A percentile compares a stretch with the other conserved stretches of the same genome.
Evolutionary conservation across 2,113 vertebrate genomes (phyloP).

Genomic region (Formicarius rufipectus): DNA sequence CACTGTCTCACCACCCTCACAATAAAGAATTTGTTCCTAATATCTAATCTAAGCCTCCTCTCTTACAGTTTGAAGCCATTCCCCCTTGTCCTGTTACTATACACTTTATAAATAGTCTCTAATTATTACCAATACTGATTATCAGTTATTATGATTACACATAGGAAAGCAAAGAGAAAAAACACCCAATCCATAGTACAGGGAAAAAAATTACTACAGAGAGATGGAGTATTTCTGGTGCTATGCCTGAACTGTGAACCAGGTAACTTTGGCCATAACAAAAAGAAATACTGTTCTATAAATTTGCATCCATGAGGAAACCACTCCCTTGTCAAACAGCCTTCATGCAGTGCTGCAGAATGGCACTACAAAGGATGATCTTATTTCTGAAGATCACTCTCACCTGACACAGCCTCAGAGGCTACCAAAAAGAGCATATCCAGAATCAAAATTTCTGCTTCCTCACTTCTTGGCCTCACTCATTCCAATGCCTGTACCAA

Average conservation of each 20-base stretch:
- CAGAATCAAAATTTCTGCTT: not conserved
- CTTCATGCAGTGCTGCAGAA: not conserved
- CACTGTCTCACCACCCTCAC: not conserved
- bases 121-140: not conserved
- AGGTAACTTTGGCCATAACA: not conserved
- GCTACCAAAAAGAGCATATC: not conserved
- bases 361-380: not conserved
- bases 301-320: not conserved
- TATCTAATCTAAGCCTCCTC: not conserved
- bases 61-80: not conserved
- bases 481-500: not conserved
- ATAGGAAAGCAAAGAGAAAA: not conserved
- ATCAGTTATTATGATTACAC: not conserved
- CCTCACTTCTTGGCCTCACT: not conserved
- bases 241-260: not conserved
- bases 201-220: not conserved
- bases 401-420: not conserved
- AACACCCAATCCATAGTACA: accelerated
- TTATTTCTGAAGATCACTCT: not conserved
- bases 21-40: not conserved
- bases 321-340: not conserved
- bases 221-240: not conserved
- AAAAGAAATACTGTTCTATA: not conserved
- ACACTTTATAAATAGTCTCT: not conserved
- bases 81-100: not conserved